These are phyloP conservation scores for Astropecten irregularis DNA, from an alignment of 53 echinoderm and acorn worm species.

Conservation along the genomic window DNA sequence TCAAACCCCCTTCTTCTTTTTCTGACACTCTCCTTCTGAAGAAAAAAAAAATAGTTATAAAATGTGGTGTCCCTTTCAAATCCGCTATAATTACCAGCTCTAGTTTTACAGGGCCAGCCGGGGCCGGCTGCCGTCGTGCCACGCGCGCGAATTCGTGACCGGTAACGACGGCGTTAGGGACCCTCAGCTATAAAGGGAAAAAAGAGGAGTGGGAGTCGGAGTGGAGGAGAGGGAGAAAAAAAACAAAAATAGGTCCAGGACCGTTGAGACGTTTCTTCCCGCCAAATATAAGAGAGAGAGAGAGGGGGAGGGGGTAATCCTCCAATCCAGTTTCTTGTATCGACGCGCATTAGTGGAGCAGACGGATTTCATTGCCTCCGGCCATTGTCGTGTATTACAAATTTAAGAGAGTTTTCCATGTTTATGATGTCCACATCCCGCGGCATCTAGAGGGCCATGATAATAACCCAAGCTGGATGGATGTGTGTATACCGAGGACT, in stretches of 20 bases:
- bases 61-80: conserved; percentile 16
- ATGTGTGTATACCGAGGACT: too few relatives aligned
- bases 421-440: conserved; percentile 31
- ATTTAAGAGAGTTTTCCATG: conserved; percentile 33
- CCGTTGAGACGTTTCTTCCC: not conserved
- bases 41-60: too few relatives aligned
- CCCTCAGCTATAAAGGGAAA: too few relatives aligned
- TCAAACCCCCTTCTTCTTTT: too few relatives aligned
- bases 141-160: conserved; percentile 13
- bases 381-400: conserved; percentile 48
- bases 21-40: too few relatives aligned
- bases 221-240: too few relatives aligned
- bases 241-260: not conserved
- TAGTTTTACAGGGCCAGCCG: conserved; percentile 38
- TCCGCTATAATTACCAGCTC: conserved; percentile 32
- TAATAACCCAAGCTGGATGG: too few relatives aligned
- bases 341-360: conserved; percentile 18
- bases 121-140: not conserved
- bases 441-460: not conserved
- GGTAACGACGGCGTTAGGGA: too few relatives aligned
- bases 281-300: too few relatives aligned
- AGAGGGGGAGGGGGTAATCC: not conserved
- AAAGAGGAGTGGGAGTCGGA: too few relatives aligned
- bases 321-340: conserved; percentile 4
- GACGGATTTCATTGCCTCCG: conserved; percentile 25